Base-by-base conservation (phyloP, 2,888 invertebrate genomes). In the Xestia xanthographa region DNA sequence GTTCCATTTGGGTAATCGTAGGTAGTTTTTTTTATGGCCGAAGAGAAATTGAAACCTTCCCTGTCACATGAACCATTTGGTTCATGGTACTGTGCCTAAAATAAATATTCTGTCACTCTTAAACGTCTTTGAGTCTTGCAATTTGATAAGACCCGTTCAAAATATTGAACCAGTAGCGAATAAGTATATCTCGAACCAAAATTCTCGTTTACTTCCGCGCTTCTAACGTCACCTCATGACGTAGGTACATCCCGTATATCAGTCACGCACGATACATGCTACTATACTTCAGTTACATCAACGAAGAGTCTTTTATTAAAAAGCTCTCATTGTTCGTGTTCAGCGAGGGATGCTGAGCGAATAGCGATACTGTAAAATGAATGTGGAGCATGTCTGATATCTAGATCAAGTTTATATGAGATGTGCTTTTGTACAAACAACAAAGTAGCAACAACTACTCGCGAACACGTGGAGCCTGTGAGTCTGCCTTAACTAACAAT, bases 261-360 rank as follows among this genome's bases (percentile, higher is more conserved):
- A 56, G 22, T 26, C 43, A 26, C 50, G 45, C 8, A 77, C 53
- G 45, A 56, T 75, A 65, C 45, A 26, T 66, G 56, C 69, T 45
- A 26, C n/a, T 79, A 50, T 48, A 34, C 22, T 34, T 20, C 34
- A 38, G 5, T 9, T 45, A 26, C 29, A 58, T 4, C 6, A 26
- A 58, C 0, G 71, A 45, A 45, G 11, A 79, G 45, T 22, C 5
- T 50, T 77, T 80, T 43, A 45, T 43, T 50, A 60, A 11, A 60
- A 43, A 60, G 43, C 34, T 58, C 22, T 43, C 60, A 66, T 74
- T 81, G 66, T 75, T 53, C 43, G 12, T 29, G n/a, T 20, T 56
- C 38, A 65, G 43, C 34, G 38, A 29, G 43, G 38, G 75, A 60
- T 38, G 56, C n/a, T 50, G 2, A 34, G 34, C 34, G 34, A 34